Evolutionary conservation across 2,113 vertebrate genomes (phyloP), one percentile per base, ranked within the genome.

Genomic region (Cettia cetti): DNA sequence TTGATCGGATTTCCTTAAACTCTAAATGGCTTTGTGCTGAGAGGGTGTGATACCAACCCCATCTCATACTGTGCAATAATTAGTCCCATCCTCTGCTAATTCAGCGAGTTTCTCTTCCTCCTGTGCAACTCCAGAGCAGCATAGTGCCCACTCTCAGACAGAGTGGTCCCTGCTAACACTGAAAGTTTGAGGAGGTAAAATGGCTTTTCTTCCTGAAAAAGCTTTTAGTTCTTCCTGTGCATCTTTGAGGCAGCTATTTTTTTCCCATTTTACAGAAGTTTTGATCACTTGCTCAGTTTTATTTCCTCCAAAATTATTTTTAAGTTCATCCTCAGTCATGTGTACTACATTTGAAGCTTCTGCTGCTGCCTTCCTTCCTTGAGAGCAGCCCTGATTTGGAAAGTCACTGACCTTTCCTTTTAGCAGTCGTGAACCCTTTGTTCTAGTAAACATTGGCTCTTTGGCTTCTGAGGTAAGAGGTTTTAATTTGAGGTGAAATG

Each of bases 301-400:
- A 37, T 95, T 95, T 95, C 86, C 85, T 94, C 61, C 42, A 5
- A 16, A 53, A 21, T 39, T 69, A 59, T 92, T 86, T 94, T 86
- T 71, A 39, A 59, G 47, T 65, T 79, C 37, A 12, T 44, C 61
- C n/a, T 69, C 63, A 63, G 74, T n/a, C 44, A 18, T 1, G 3
- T 53, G 14, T 57, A 39, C 40, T 45, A 35, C 85, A 33, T 56
- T 81, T 84, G 10, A 63, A 83, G 69, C 26, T 83, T 37, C 64
- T 75, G 74, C 79, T 92, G 39, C 26, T 86, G 22, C 54, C 45
- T 86, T 90, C 54, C 45, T 86, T 90, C 57, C 59, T 74, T 86
- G 90, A 92, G 92, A 80, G 61, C 15, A n/a, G 52, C 60, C 68
- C 45, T 57, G 33, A 30, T 20, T 81, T 78, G 77, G 50, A n/a